Evolutionary conservation across 1,140 invertebrate species (phyloP), one percentile per base, ranked within the genome.

Genomic region (Pogonomyrmex californicus): DNA sequence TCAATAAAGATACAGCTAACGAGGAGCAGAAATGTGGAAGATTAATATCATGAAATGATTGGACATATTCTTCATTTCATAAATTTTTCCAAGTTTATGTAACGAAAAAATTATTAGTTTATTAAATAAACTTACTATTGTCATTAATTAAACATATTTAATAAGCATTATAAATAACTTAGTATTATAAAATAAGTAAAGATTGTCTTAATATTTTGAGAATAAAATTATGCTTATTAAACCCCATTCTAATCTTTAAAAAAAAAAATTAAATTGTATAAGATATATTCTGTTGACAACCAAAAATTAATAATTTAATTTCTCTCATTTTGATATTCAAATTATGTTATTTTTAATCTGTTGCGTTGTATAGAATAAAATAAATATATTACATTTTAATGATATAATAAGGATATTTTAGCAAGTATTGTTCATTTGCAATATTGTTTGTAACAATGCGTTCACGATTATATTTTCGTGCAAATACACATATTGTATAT

Each of bases 1-100:
- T 79, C 63, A 83, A 81, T 71, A 79, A 83, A 73, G 41, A 73
- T 62, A 6, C 41, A 83, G 17, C 12, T 56, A 56, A 82, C 41
- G 51, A 73, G 62, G 14, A 58, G 51, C 58, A 87, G 41, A 63
- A 33, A 75, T 3, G 12, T 30, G 54, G n/a, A 49, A 41, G 68
- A 86, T 83, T 83, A 83, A 83, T 75, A 75, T 83, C 33, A 17
- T 23, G 41, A 60, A 60, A 75, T 47, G 0, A 62, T 2, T 44
- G 54, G 30, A 47, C 4, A 38, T 75, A 75, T n/a, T 41, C 17
- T 47, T 71, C 7, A 49, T 75, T 73, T 60, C 54, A 30, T 17
- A 44, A 44, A 54, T 12, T 14, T n/a, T 12, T 23, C 47, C 38
- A 65, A 17, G 33, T 65, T 66, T 41, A 23, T 9, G 4, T 23